A percentile compares a stretch with the other conserved stretches of the same genome.
phyloP scores from a whole-genome alignment of 1,140 invertebrate genomes.

The Drosophila seguyi region DNA sequence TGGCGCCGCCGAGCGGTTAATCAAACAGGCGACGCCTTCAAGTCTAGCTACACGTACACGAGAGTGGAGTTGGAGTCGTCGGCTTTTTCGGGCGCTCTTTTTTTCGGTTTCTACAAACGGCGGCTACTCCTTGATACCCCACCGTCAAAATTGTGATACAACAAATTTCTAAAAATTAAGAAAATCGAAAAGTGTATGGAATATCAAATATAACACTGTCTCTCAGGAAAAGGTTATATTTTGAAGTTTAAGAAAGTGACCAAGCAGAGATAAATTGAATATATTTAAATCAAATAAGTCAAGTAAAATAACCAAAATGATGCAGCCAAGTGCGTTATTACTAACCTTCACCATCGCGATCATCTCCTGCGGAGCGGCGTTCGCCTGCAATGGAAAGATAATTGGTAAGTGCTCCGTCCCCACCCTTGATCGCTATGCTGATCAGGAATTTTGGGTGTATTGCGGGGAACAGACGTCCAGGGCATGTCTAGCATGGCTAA shows the following conservation, averaged over 20 bases:
- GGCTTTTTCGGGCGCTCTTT: constrained; percentile 68
- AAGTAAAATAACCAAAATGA: constrained; percentile 54
- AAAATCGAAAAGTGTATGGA: constrained; percentile 57
- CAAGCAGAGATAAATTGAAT: constrained; percentile 24
- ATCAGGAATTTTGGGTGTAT: constrained; percentile 43
- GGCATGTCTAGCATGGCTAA: constrained; percentile 45
- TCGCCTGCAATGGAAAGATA: constrained; percentile 81
- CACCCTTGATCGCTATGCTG: constrained; percentile 47
- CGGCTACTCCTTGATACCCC: constrained; percentile 27
- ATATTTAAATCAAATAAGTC: constrained; percentile 22
- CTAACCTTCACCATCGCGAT: constrained; percentile 60
- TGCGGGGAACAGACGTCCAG: constrained; percentile 13
- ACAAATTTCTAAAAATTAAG: constrained; percentile 19
- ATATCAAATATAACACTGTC: constrained; percentile 69
- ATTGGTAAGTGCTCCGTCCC: constrained; percentile 67
- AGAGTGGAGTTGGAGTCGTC: constrained; percentile 85
- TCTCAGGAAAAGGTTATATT: constrained; percentile 70
- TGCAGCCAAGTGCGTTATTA: constrained; percentile 68
- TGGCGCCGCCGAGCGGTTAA: constrained; percentile 60
- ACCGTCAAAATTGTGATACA: constrained; percentile 57
- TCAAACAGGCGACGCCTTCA: constrained; percentile 85
- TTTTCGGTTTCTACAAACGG: constrained; percentile 68
- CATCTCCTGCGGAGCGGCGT: constrained; percentile 63
- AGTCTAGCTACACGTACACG: constrained; percentile 85
- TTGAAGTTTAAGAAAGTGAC: constrained; percentile 50